Evolutionary conservation across 37 sponge, comb jelly and placozoan species (phyloP).

Genomic region (Halisarca cf. caerulea): DNA sequence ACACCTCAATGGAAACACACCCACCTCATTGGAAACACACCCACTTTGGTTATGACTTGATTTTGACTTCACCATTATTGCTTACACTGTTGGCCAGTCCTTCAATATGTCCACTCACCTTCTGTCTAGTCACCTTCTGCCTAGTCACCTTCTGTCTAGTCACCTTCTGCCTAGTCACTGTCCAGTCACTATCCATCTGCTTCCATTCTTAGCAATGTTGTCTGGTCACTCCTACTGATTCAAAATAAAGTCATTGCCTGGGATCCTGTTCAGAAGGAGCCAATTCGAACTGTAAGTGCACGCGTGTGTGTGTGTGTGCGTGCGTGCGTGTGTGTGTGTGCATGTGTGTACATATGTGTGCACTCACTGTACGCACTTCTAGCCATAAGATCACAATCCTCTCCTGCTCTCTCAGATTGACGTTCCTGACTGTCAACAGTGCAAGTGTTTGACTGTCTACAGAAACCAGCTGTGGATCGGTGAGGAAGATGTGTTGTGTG

Average conservation of each 20-base stretch:
- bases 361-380: not conserved
- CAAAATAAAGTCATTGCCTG: slow-evolving; percentile 61
- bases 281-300: slow-evolving; percentile 38
- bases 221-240: slow-evolving; percentile 66
- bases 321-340: not conserved
- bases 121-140: not conserved
- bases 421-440: not conserved
- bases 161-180: no score
- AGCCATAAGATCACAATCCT: no score
- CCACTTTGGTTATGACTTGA: not conserved
- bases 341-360: not conserved
- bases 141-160: not conserved
- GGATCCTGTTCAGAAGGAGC: slow-evolving; percentile 63
- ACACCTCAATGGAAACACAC: not conserved
- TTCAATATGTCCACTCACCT: not conserved
- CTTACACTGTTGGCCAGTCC: not conserved
- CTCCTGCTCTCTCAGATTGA: not conserved
- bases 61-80: not conserved
- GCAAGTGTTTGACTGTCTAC: slow-evolving; percentile 13
- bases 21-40: not conserved
- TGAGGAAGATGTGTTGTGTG: not conserved
- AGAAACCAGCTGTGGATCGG: slow-evolving; percentile 33
- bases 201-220: slow-evolving; percentile 29
- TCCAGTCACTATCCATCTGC: not conserved
- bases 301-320: not conserved